A percentile compares a stretch with the other conserved stretches of the same genome.
Evolutionary conservation across 2,113 vertebrate species (phyloP).

Genomic region (Etheostoma cragini): DNA sequence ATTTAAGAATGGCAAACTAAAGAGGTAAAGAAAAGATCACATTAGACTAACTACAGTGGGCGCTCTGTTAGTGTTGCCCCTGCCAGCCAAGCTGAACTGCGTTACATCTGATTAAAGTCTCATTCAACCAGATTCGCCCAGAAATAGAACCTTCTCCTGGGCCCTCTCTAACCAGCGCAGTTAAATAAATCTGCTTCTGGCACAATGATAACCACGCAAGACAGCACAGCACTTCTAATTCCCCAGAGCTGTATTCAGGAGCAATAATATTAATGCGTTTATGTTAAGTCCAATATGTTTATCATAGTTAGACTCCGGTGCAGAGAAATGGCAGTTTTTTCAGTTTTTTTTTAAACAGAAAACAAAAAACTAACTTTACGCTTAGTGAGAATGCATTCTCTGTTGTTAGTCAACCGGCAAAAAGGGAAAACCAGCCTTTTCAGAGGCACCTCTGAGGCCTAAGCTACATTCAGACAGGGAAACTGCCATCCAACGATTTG

Average conservation of each 20-base stretch:
- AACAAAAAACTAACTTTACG: background rate
- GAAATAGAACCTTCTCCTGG: constrained; percentile 3
- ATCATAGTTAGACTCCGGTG: background rate
- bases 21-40: constrained; percentile 20
- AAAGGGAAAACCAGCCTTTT: too few species aligned
- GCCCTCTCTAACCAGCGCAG: background rate
- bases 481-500: too few species aligned
- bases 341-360: background rate
- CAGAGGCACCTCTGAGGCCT: too few species aligned
- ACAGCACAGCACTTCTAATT: background rate
- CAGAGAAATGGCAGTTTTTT: background rate
- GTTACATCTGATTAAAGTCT: constrained; percentile 39
- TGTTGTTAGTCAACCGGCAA: background rate
- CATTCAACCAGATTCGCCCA: constrained; percentile 12
- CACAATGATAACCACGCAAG: background rate
- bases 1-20: constrained; percentile 14
- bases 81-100: constrained; percentile 3
- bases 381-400: background rate
- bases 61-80: constrained; percentile 7
- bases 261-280: background rate
- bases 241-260: background rate
- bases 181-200: constrained; percentile 6
- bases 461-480: too few species aligned
- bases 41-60: background rate
- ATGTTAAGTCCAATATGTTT: background rate